Percentiles rank a stretch among this genome's conserved stretches.
phyloP scores from a whole-genome alignment of 2,888 invertebrate species.

The Caenorhabditis sp. region DNA sequence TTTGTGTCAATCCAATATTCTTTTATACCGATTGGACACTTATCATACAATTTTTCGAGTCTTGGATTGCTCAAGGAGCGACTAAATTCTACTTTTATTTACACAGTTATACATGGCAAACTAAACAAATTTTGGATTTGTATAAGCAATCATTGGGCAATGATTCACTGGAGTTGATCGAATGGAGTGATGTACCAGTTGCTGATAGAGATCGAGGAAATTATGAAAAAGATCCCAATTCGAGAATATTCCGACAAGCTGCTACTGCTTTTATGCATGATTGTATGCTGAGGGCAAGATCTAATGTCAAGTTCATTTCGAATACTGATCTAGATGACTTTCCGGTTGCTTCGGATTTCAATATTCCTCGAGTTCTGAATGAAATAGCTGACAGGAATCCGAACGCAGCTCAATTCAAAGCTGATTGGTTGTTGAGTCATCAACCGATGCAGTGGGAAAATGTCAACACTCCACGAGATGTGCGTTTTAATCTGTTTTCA shows the following conservation, averaged over 20 bases:
- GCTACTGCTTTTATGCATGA: slow-evolving; percentile 49
- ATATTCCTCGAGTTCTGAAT: slow-evolving; percentile 26
- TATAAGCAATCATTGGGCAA: slow-evolving; percentile 43
- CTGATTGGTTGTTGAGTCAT: slow-evolving; percentile 38
- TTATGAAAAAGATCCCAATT: slow-evolving; percentile 40
- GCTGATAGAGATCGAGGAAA: slow-evolving; percentile 21
- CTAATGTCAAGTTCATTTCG: slow-evolving; percentile 40
- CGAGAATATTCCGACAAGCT: slow-evolving; percentile 35
- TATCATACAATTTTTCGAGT: slow-evolving; percentile 55
- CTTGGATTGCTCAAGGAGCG: slow-evolving; percentile 58
- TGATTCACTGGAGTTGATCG: slow-evolving; percentile 37
- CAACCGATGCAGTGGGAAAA: slow-evolving; percentile 42
- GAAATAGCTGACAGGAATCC: slow-evolving; percentile 18
- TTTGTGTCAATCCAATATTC: slow-evolving; percentile 60
- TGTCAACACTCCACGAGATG: slow-evolving; percentile 14
- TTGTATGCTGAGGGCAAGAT: slow-evolving; percentile 45
- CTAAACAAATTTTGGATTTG: slow-evolving; percentile 38
- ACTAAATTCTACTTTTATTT: slow-evolving; percentile 60
- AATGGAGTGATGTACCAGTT: slow-evolving; percentile 50
- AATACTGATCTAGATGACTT: slow-evolving; percentile 50
- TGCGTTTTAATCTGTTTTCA: slow-evolving; percentile 22
- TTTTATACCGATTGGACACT: slow-evolving; percentile 54
- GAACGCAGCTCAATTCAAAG: slow-evolving; percentile 38
- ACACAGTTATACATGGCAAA: slow-evolving; percentile 47
- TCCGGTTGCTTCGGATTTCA: slow-evolving; percentile 19